Evolutionary conservation across 2,888 invertebrate genomes (phyloP), one percentile per base, ranked within the genome.

Genomic region (Cremastinae sp.): DNA sequence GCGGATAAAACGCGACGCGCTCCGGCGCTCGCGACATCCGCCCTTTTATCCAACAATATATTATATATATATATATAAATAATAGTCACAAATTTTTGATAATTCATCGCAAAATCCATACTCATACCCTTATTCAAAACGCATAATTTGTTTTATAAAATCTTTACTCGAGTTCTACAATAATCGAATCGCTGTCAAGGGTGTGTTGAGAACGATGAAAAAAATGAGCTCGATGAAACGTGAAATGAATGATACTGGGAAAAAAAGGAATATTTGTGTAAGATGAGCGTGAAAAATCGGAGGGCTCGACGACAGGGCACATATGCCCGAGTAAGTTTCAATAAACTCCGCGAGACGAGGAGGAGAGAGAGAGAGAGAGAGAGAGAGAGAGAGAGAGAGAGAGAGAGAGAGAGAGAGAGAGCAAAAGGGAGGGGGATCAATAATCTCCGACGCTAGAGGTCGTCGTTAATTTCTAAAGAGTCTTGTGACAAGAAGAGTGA

Each of bases 401-500:
- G 47, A 16, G 14, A n/a, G 12, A 14, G 14, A 47, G 12, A 3
- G 47, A 14, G n/a, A 14, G 47, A 47, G 47, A 2, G 18, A 7
- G 49, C 18, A 18, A 16, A 16, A 9, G 14, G 56, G 14, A 12
- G 16, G 22, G 12, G 18, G 43, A 41, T 51, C 14, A 69, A 59
- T 59, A 9, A 28, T 28, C 28, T 5, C 2, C 28, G 28, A 5
- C 10, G 28, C 51, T 28, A 43, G 61, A 70, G 54, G 69, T 53
- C 34, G 54, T 65, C 59, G 61, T 76, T 73, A 58, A 73, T 73
- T 76, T 49, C 53, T 53, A 65, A 70, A 76, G 69, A 49, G 59
- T 68, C 22, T 68, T 14, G 58, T 64, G 20, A 51, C 36, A 20
- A 14, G 68, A 59, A 51, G 62, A 49, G 47, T 5, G 22, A 56